Conservation (phyloP, 2,113 vertebrate genomes). For the Amia ocellicauda region DNA sequence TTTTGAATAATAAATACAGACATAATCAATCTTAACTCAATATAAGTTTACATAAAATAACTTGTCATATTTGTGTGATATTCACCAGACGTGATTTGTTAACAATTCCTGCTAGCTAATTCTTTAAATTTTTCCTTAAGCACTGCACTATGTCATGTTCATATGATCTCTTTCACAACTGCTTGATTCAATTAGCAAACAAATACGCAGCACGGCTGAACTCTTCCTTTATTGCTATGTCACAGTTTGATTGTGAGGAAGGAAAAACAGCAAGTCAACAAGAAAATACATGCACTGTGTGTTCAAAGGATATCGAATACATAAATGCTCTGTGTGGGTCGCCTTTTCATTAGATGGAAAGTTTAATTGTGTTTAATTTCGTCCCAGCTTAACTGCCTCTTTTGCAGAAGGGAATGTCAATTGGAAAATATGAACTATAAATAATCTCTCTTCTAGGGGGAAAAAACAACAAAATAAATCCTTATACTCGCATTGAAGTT, state of each 20-base stretch:
- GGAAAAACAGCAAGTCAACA: slow-evolving; percentile 15
- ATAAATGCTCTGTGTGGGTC: slow-evolving; percentile 15
- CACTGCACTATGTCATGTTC: neutral
- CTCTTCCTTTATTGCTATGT: slow-evolving; percentile 12
- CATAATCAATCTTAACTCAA: too few relatives aligned
- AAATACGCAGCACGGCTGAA: neutral
- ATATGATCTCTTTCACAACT: neutral
- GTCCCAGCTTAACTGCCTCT: slow-evolving; percentile 42
- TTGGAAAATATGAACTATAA: slow-evolving; percentile 56
- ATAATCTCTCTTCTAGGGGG: slow-evolving; percentile 43
- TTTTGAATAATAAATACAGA: too few relatives aligned
- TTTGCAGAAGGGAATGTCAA: slow-evolving; percentile 41
- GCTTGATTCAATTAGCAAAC: slow-evolving; percentile 9
- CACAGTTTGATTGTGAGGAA: neutral
- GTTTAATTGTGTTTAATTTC: slow-evolving; percentile 31
- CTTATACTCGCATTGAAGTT: slow-evolving; percentile 42
- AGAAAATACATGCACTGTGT: slow-evolving; percentile 33
- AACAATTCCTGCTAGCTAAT: too few relatives aligned
- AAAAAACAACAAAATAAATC: slow-evolving; percentile 55
- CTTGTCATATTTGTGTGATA: too few relatives aligned
- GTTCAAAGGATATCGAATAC: slow-evolving; percentile 37
- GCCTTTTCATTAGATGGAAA: slow-evolving; percentile 41
- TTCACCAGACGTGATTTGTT: too few relatives aligned
- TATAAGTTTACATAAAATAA: too few relatives aligned
- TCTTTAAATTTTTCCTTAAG: slow-evolving; percentile 14